A percentile compares a stretch with the other conserved stretches of the same genome.
Evolutionary conservation across 2,888 invertebrate species (phyloP).

Genomic region (Lissonota sp.): DNA sequence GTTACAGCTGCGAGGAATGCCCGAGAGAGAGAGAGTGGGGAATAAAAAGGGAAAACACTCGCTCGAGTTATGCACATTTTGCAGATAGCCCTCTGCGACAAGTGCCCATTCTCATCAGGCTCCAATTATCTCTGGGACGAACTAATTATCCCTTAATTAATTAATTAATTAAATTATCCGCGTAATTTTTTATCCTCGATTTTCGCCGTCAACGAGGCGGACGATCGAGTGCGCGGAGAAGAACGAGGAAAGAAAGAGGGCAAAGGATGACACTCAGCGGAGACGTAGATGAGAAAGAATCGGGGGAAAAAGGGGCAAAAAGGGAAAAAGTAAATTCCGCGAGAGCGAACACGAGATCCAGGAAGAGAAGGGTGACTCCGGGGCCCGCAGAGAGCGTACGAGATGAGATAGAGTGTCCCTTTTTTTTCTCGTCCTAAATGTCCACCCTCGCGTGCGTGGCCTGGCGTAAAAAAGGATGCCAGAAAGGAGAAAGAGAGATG

Average conservation of each 20-base stretch:
- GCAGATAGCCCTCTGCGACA: not conserved
- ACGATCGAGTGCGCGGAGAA: not conserved
- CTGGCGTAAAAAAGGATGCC: conserved; percentile 74
- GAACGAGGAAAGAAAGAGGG: conserved; percentile 23
- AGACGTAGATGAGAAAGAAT: conserved; percentile 7
- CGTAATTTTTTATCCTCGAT: not conserved
- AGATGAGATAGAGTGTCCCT: conserved; percentile 49
- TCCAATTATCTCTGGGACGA: conserved; percentile 18
- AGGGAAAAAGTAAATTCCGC: conserved; percentile 23
- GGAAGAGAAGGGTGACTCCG: conserved; percentile 31
- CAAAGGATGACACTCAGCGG: conserved; percentile 2
- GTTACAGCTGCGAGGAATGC: conserved; percentile 39
- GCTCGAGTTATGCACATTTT: conserved; percentile 12
- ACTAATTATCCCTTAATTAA: conserved; percentile 49
- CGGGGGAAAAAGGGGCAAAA: not conserved
- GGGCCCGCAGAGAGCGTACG: conserved; percentile 26
- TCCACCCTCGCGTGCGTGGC: conserved; percentile 75
- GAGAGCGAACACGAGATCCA: conserved; percentile 26
- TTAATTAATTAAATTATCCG: conserved; percentile 42
- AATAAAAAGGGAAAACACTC: conserved; percentile 10
- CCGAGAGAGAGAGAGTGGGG: conserved; percentile 4
- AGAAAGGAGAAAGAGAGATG: conserved; percentile 49
- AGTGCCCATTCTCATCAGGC: not conserved
- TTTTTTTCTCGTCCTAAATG: conserved; percentile 76
- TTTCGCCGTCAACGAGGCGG: too few relatives aligned